Evolutionary conservation across 1,140 invertebrate genomes (phyloP).

Genomic region (Arion vulgaris): DNA sequence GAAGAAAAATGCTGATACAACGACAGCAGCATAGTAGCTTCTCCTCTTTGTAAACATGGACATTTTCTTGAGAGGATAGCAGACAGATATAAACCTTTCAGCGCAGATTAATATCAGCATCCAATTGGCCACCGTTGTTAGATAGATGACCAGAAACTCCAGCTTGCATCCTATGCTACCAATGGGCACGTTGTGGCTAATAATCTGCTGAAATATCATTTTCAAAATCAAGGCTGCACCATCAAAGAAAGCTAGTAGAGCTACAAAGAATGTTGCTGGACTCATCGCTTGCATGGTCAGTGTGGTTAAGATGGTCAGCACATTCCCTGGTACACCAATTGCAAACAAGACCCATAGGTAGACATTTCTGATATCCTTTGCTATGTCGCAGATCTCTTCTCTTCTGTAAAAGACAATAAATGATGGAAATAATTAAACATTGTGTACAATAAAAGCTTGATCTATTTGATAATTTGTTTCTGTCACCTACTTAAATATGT

Average conservation of each 20-base stretch:
- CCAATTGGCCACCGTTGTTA: constrained; percentile 53
- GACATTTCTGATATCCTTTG: constrained; percentile 44
- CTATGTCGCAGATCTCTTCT: background rate
- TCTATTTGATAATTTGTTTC: no score
- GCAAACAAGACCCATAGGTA: constrained; percentile 55
- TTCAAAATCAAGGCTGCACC: constrained; percentile 49
- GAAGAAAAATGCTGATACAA: constrained; percentile 42
- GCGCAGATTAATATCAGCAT: constrained; percentile 56
- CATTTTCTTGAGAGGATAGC: constrained; percentile 56
- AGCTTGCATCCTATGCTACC: constrained; percentile 46
- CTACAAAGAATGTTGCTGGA: constrained; percentile 58
- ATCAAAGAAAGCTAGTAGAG: constrained; percentile 55
- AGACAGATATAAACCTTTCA: constrained; percentile 60
- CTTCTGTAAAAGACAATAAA: background rate
- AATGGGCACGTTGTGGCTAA: constrained; percentile 41
- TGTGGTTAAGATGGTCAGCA: constrained; percentile 53
- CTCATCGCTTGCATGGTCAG: constrained; percentile 50
- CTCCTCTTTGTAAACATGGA: constrained; percentile 49
- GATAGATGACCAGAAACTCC: constrained; percentile 14
- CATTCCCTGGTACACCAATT: constrained; percentile 53
- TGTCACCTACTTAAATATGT: no score
- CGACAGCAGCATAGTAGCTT: constrained; percentile 32
- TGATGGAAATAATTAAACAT: no score
- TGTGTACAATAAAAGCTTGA: no score
- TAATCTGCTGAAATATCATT: constrained; percentile 48